Evolutionary conservation across 2,888 invertebrate genomes (phyloP), one percentile per base, ranked within the genome.

Genomic region (Brenthis daphne): DNA sequence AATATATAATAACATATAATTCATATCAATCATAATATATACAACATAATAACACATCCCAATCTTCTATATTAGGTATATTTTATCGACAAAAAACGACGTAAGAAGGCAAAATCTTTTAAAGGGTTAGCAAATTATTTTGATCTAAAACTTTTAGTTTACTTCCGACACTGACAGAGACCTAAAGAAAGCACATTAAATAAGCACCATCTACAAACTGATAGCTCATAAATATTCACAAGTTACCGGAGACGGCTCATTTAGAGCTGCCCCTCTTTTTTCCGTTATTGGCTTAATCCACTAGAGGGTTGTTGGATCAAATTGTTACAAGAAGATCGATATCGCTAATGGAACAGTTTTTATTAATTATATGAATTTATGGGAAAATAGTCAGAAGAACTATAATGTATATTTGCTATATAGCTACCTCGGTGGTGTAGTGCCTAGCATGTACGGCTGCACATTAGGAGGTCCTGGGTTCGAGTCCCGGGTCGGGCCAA

Each of bases 221-320:
- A 85, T 85, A 77, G 82, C 87, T 91, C 89, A 92, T 92, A 91
- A 92, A 92, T 92, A 92, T 92, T 90, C 91, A 92, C 77, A 77
- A 85, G 91, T 85, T 85, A 90, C 85, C 81, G 75, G 88, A 90
- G 89, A 88, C 83, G 89, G 82, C 88, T 92, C 92, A 92, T 92
- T 92, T 88, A 87, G 86, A 81, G 79, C 79, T 82, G 84, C 85
- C 89, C 89, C 87, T 88, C 88, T 90, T 91, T 90, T 90, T 92
- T 91, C 83, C 86, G 81, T 87, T 90, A 91, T 90, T 90, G 88
- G 91, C 88, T 87, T 84, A 89, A 87, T 89, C 76, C 92, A 85
- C 91, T 48, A 74, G 91, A 85, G 91, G 85, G 86, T 84, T 88
- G 89, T 87, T 80, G 83, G 84, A 88, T 87, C 86, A 83, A 86